A percentile compares a stretch with the other conserved stretches of the same genome.
Evolutionary conservation across 2,113 vertebrate species (phyloP).

Genomic region (Coracopsis vasa): DNA sequence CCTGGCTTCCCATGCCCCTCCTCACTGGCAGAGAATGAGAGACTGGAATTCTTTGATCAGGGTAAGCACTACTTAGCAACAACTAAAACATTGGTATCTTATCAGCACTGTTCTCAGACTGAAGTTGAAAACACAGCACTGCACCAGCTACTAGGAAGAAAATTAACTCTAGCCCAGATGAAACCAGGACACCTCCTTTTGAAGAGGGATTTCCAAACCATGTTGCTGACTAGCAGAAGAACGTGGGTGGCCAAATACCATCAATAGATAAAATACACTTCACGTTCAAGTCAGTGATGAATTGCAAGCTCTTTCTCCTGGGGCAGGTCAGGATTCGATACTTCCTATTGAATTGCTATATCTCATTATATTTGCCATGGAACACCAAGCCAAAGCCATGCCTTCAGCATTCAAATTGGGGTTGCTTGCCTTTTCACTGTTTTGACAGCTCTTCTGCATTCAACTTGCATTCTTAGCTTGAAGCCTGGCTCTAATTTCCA

Average conservation of each 20-base stretch:
- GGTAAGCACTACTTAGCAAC: background rate
- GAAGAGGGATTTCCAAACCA: background rate
- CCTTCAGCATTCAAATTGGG: background rate
- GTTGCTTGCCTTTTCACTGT: background rate
- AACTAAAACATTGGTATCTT: background rate
- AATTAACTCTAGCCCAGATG: background rate
- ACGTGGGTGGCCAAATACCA: background rate
- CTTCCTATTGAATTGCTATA: background rate
- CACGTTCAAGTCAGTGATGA: background rate
- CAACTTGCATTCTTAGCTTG: background rate
- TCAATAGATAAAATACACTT: background rate
- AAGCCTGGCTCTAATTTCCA: background rate
- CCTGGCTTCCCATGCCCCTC: background rate
- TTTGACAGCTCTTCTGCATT: background rate
- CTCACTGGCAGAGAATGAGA: background rate
- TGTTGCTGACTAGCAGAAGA: background rate
- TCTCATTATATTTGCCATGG: background rate
- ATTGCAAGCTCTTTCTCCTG: background rate
- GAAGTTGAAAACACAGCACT: background rate
- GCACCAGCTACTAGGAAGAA: background rate
- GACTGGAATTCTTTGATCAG: background rate
- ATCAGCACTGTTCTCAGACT: background rate
- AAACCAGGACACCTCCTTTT: background rate
- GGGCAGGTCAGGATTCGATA: background rate
- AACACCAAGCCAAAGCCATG: background rate